Base-by-base conservation (phyloP, 2,888 invertebrate species). In the Apocheima hispidaria region DNA sequence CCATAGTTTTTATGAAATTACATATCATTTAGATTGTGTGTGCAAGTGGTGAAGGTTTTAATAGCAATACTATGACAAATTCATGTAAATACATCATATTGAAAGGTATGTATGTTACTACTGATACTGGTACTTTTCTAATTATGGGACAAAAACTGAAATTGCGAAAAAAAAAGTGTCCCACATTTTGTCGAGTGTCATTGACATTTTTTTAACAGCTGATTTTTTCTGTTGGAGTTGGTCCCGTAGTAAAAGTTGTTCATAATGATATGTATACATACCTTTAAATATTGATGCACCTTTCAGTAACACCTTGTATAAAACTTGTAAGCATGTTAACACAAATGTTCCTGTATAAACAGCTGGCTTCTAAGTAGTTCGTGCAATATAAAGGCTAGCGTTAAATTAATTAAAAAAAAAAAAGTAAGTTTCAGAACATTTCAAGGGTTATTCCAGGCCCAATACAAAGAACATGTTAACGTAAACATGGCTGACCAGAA, bases 401-500 rank as follows among this genome's bases (percentile, higher is more conserved):
- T 49, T 30, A 49, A 49, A 41, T 43, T 44, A 60, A 50, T 50
- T 33, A 40, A 26, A 41, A 23, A 40, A 38, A 16, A 58, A 53
- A 43, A 41, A 46, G 20, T 38, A 43, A 28, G 38, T 18, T 20
- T 12, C 23, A 51, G 38, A 50, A 43, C 36, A 33, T 41, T 38
- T 40, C 30, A 43, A 54, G 49, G 51, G 60, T 60, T 60, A 60
- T 60, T 55, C 46, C 60, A 60, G 55, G 55, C 60, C 60, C 60
- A 63, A 64, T 60, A 60, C 43, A 57, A 43, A 60, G 30, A 50
- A 58, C 57, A 60, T 55, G 54, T 58, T 63, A 54, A 48, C 48
- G 9, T 48, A 51, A 56, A 54, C 59, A 58, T 56, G 44, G 46
- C 55, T 41, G 41, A 54, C 35, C 26, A 43, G 52, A 52, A 33